phyloP scores from a whole-genome alignment of 2,797 vertebrate species.

The Scolopax rusticola region DNA sequence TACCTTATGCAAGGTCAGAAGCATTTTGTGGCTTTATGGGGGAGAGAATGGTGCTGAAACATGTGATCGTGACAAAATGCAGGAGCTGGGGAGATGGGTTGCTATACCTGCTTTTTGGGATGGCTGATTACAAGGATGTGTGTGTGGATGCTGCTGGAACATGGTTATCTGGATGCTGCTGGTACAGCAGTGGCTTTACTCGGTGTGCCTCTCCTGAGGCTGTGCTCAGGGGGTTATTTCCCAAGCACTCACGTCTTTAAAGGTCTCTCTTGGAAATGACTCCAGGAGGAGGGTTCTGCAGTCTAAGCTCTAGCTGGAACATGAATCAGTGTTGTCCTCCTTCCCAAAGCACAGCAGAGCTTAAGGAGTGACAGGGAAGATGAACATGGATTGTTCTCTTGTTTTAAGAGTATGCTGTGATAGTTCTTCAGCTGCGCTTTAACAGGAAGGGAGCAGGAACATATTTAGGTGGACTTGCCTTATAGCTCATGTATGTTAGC shows the following conservation, averaged over 20 bases:
- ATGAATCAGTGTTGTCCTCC: accelerated
- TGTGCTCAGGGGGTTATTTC: not conserved
- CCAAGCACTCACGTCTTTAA: not conserved
- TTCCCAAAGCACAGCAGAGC: not conserved
- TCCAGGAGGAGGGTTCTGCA: not conserved
- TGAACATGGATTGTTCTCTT: not conserved
- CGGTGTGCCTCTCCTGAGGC: not conserved
- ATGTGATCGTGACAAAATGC: accelerated
- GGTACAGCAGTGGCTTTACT: not conserved
- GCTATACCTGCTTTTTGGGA: not conserved
- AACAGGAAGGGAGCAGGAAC: not conserved
- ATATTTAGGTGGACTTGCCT: not conserved
- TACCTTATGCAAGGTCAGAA: conserved; percentile 29
- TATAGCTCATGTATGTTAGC: conserved; percentile 37
- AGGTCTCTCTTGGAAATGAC: accelerated
- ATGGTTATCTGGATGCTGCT: not conserved
- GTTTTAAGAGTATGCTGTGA: too few species aligned
- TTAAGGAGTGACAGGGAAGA: not conserved
- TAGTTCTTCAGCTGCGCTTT: accelerated
- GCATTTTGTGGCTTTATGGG: conserved; percentile 9
- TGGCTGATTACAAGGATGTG: too few species aligned
- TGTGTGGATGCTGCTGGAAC: too few species aligned
- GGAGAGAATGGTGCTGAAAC: not conserved
- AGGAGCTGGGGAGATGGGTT: not conserved
- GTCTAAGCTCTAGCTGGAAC: not conserved